A percentile compares a stretch with the other conserved stretches of the same genome.
Evolutionary conservation across 2,797 vertebrate genomes (phyloP).

Genomic region (Betta splendens): DNA sequence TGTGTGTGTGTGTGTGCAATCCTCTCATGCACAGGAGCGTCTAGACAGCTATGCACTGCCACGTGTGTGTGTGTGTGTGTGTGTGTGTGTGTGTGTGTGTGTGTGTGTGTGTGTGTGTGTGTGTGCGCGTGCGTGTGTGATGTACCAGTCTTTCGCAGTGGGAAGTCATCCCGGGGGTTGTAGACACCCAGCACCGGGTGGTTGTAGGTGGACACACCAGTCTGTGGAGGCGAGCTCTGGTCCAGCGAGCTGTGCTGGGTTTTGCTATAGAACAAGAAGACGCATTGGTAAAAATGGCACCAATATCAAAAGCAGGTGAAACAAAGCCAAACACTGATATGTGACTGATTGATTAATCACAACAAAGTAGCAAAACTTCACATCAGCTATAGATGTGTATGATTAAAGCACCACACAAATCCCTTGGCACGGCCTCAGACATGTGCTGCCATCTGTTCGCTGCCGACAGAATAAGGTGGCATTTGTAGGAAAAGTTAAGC

Average conservation of each 20-base stretch:
- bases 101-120: conserved; percentile 15
- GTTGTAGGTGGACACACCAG: conserved; percentile 92
- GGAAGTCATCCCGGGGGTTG: conserved; percentile 97
- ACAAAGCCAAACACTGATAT: neutral
- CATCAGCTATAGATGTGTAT: conserved; percentile 54
- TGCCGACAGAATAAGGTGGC: conserved; percentile 58
- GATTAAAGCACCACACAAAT: conserved; percentile 63
- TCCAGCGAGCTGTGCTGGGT: conserved; percentile 98
- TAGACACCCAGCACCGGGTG: conserved; percentile 96
- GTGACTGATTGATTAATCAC: conserved; percentile 33
- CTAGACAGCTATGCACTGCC: conserved; percentile 1
- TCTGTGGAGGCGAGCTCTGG: conserved; percentile 98
- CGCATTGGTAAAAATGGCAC: conserved; percentile 4
- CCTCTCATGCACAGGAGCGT: conserved; percentile 12
- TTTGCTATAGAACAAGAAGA: conserved; percentile 82
- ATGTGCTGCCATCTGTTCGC: conserved; percentile 66
- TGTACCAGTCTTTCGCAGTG: conserved; percentile 97
- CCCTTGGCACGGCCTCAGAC: conserved; percentile 52
- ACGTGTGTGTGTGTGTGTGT: conserved; percentile 14
- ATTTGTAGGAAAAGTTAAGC: conserved; percentile 64
- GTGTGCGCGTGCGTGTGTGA: conserved; percentile 6
- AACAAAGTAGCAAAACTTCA: conserved; percentile 51
- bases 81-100: neutral
- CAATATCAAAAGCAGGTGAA: conserved; percentile 6
- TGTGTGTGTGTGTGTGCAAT: conserved; percentile 10